Evolutionary conservation across 2,888 invertebrate species (phyloP).

Genomic region (Amphimallon solstitiale): DNA sequence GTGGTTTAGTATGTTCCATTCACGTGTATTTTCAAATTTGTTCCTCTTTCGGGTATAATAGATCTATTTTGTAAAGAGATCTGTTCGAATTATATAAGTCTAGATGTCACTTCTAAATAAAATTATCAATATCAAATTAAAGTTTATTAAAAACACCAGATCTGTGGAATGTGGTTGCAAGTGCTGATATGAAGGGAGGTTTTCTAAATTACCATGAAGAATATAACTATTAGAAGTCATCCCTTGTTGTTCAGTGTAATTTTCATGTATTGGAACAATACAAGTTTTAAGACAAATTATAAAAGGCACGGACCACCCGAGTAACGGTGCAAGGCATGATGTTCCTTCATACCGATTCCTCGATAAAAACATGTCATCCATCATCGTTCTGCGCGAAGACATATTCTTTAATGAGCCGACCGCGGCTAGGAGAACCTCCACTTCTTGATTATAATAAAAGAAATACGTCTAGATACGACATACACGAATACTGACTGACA

Average conservation of each 20-base stretch:
- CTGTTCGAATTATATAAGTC: too few relatives aligned
- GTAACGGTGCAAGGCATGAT: conserved; percentile 54
- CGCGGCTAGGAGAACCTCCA: conserved; percentile 53
- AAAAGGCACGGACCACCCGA: conserved; percentile 52
- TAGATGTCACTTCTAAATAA: too few relatives aligned
- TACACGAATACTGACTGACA: conserved; percentile 17
- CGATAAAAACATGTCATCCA: conserved; percentile 62
- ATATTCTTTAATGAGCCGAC: conserved; percentile 62
- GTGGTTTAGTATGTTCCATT: too few relatives aligned
- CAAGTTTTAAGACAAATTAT: conserved; percentile 37
- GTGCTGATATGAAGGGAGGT: too few relatives aligned
- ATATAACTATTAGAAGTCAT: too few relatives aligned
- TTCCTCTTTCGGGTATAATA: too few relatives aligned
- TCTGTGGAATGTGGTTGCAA: too few relatives aligned
- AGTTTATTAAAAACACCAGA: too few relatives aligned
- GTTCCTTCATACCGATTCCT: conserved; percentile 57
- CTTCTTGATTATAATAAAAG: conserved; percentile 39
- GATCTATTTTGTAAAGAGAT: too few relatives aligned
- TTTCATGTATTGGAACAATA: conserved; percentile 6
- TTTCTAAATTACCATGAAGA: too few relatives aligned
- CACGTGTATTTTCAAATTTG: too few relatives aligned
- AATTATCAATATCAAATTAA: too few relatives aligned
- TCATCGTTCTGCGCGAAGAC: conserved; percentile 60
- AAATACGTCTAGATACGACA: conserved; percentile 21
- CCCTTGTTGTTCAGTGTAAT: background rate